Percentiles rank a stretch among this genome's conserved stretches.
Conservation (phyloP, 2,113 vertebrate genomes). For the Alectura lathami region DNA sequence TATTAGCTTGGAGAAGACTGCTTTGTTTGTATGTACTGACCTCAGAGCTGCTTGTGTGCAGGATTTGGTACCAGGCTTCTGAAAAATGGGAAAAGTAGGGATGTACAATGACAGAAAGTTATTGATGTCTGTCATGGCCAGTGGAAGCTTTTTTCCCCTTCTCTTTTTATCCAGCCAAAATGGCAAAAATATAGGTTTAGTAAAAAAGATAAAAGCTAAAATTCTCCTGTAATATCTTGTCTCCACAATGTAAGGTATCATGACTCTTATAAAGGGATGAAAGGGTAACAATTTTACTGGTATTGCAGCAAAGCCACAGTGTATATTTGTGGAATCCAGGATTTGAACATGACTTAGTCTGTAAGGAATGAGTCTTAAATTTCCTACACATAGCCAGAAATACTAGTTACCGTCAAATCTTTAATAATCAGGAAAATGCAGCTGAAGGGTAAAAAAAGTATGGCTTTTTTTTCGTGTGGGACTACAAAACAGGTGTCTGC, state of each 20-base stretch:
- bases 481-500: neutral
- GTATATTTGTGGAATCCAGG: neutral
- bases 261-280: neutral
- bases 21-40: neutral
- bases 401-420: neutral
- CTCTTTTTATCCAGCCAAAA: neutral
- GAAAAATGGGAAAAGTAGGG: neutral
- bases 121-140: neutral
- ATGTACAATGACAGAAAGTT: neutral
- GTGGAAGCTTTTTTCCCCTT: neutral
- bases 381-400: neutral
- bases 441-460: fast-evolving
- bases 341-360: neutral
- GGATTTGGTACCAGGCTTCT: neutral
- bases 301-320: neutral
- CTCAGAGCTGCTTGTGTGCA: neutral
- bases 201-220: slow-evolving; percentile 12
- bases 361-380: neutral
- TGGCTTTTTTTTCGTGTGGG: neutral
- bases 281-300: neutral
- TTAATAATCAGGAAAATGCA: neutral
- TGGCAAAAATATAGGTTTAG: neutral
- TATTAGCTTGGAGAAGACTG: neutral
- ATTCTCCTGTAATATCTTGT: neutral
- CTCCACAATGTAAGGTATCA: neutral